phyloP scores from a whole-genome alignment of 2,113 vertebrate species.

The Uropsilus gracilis region DNA sequence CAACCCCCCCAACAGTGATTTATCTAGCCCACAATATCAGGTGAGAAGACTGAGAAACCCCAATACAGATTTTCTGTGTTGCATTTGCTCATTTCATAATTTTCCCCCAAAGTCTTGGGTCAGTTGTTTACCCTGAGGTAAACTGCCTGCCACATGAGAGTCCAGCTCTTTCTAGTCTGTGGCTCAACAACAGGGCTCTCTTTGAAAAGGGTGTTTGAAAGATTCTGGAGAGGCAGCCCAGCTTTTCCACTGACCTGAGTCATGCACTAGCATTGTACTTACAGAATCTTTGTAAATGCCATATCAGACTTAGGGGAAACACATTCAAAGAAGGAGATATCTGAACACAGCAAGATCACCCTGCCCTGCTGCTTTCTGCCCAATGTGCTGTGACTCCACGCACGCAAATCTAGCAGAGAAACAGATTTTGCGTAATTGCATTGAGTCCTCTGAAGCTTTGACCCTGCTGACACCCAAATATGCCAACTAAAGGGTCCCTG shows the following conservation, averaged over 20 bases:
- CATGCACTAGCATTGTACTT: not conserved
- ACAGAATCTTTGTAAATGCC: conserved; percentile 47
- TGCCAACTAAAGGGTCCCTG: not conserved
- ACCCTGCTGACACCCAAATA: not conserved
- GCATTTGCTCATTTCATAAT: not conserved
- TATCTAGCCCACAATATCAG: not conserved
- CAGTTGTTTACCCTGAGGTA: not conserved
- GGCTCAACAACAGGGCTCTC: not conserved
- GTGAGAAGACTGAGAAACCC: not conserved
- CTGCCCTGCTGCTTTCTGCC: not conserved
- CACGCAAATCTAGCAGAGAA: not conserved
- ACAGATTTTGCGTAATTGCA: not conserved
- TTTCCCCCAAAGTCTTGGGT: not conserved
- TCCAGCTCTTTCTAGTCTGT: not conserved
- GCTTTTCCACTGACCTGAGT: not conserved
- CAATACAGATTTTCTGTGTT: not conserved
- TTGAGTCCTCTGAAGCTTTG: not conserved
- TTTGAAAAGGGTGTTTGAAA: conserved; percentile 49
- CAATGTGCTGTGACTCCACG: not conserved
- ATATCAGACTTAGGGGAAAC: not conserved
- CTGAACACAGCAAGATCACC: conserved; percentile 1
- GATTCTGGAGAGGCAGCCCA: not conserved
- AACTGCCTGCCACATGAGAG: not conserved
- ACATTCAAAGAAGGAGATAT: conserved; percentile 31
- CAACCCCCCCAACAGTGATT: not conserved